Evolutionary conservation across 2,888 invertebrate species (phyloP).

Genomic region (Cheilosia grossa): DNA sequence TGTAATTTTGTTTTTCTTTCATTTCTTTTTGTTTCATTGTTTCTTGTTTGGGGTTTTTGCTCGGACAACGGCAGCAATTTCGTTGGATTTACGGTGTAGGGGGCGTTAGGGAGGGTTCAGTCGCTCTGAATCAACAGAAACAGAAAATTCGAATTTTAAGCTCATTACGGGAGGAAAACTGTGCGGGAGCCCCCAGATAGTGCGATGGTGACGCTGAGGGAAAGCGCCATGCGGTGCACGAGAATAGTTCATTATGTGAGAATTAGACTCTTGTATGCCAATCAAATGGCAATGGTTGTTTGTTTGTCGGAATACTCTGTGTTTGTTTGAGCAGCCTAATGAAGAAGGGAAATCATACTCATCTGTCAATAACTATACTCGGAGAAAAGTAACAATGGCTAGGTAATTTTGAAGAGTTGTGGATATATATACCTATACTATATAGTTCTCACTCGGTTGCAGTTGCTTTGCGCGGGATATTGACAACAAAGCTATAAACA

Average conservation of each 20-base stretch:
- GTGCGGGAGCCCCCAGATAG: neutral
- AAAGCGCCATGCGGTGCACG: constrained; percentile 47
- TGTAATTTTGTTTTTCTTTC: constrained; percentile 46
- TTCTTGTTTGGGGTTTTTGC: constrained; percentile 40
- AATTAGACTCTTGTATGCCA: constrained; percentile 43
- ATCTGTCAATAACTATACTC: neutral
- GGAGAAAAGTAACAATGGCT: neutral
- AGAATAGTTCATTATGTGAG: constrained; percentile 70
- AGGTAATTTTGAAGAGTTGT: neutral
- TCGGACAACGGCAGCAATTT: constrained; percentile 53
- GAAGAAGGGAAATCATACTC: constrained; percentile 48
- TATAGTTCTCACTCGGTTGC: no score
- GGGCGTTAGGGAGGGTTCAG: constrained; percentile 2
- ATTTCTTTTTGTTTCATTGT: constrained; percentile 45
- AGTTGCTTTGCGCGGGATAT: no score
- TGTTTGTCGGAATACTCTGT: constrained; percentile 20
- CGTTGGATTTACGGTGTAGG: constrained; percentile 23
- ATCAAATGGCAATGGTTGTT: constrained; percentile 46
- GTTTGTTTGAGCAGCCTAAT: constrained; percentile 15
- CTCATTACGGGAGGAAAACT: constrained; percentile 60
- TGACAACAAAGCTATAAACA: no score
- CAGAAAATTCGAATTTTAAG: constrained; percentile 60
- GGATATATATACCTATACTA: no score
- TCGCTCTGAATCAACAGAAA: constrained; percentile 31
- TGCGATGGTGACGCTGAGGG: constrained; percentile 1